These are phyloP conservation scores for Plectrocnemia conspersa DNA, from an alignment of 1,140 invertebrate species.

Conservation along the genomic window DNA sequence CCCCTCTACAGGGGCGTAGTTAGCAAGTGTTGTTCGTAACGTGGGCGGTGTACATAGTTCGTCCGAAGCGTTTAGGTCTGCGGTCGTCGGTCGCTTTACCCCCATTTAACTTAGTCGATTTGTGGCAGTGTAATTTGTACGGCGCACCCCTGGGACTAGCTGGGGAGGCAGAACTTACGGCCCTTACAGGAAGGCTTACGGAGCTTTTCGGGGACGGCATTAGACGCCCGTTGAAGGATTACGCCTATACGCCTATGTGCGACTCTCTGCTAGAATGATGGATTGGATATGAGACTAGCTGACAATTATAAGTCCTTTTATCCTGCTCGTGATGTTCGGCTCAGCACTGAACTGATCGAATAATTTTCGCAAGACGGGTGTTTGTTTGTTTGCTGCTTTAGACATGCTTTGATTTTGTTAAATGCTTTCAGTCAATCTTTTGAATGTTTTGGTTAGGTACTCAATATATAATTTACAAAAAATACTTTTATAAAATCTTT, in stretches of 20 bases:
- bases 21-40: slow-evolving; percentile 15
- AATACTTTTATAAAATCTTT: too few relatives aligned
- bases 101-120: slow-evolving; percentile 26
- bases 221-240: slow-evolving; percentile 5
- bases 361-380: too few relatives aligned
- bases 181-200: not conserved
- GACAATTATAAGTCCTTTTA: slow-evolving; percentile 8
- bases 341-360: too few relatives aligned
- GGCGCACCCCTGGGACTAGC: not conserved
- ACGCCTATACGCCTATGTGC: too few relatives aligned
- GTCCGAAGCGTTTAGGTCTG: slow-evolving; percentile 15
- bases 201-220: not conserved
- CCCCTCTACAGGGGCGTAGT: slow-evolving; percentile 2
- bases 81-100: slow-evolving; percentile 19
- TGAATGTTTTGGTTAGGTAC: too few relatives aligned
- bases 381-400: too few relatives aligned
- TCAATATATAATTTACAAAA: too few relatives aligned
- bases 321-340: too few relatives aligned
- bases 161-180: not conserved
- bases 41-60: slow-evolving; percentile 8
- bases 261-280: not conserved
- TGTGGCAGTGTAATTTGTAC: slow-evolving; percentile 24
- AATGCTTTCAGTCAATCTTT: too few relatives aligned
- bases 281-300: not conserved
- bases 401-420: too few relatives aligned